Evolutionary conservation across 2,113 vertebrate genomes (phyloP).

Genomic region (Sylvia atricapilla): DNA sequence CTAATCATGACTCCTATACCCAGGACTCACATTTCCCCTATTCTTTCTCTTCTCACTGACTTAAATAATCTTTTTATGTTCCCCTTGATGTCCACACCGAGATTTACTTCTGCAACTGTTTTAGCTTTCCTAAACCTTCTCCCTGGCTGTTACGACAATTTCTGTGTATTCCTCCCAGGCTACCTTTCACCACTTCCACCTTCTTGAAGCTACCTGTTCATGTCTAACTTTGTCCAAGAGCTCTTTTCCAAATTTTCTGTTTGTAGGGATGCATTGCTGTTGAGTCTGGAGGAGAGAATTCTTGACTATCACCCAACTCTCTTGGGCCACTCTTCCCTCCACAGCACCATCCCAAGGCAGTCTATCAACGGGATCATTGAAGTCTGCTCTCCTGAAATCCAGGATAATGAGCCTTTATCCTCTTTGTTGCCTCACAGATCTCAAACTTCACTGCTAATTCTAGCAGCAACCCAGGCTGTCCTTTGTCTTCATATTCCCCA

Average conservation of each 20-base stretch:
- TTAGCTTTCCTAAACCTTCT: not conserved
- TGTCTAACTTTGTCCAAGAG: not conserved
- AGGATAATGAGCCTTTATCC: not conserved
- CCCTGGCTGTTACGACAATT: not conserved
- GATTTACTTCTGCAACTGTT: not conserved
- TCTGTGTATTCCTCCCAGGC: not conserved
- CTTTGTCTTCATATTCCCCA: no score
- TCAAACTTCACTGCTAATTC: not conserved
- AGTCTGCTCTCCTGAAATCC: not conserved
- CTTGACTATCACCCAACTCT: not conserved
- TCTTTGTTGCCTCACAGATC: not conserved
- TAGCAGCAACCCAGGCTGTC: not conserved
- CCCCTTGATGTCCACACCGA: not conserved
- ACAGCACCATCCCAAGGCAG: not conserved
- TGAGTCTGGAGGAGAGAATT: not conserved
- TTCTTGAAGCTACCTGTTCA: not conserved
- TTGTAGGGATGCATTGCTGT: not conserved
- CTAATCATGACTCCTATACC: not conserved
- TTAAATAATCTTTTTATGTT: not conserved
- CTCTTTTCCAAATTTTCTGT: not conserved
- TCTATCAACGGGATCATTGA: not conserved
- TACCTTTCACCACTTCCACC: not conserved
- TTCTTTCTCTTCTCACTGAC: not conserved
- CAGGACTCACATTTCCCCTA: not conserved
- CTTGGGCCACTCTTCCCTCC: not conserved